Evolutionary conservation across 1,140 invertebrate genomes (phyloP).

Genomic region (Euwallacea fornicatus): DNA sequence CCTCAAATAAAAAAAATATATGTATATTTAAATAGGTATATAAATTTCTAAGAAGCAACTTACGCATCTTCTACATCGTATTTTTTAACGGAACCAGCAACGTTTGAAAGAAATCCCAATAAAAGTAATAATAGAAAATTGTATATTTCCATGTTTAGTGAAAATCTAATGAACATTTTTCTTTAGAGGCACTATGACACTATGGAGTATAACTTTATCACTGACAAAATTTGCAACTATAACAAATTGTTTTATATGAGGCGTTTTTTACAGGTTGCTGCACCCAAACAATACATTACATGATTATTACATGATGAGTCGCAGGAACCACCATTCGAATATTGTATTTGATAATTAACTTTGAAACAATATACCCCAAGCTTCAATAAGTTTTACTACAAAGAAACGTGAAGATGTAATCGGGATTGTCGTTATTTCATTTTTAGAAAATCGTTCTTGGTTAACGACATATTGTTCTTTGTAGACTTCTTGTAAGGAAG

Average conservation of each 20-base stretch:
- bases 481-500: too few species aligned
- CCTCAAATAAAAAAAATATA: conserved; percentile 7
- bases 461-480: background rate
- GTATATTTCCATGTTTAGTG: too few species aligned
- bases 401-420: background rate
- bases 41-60: conserved; percentile 9
- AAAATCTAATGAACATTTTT: too few species aligned
- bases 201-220: too few species aligned
- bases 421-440: background rate
- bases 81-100: conserved; percentile 33
- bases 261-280: conserved; percentile 14
- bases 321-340: background rate
- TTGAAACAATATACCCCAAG: conserved; percentile 8
- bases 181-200: too few species aligned
- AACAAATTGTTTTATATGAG: conserved; percentile 20
- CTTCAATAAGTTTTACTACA: background rate
- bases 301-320: too few species aligned
- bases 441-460: background rate
- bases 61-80: conserved; percentile 41
- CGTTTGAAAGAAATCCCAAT: conserved; percentile 2
- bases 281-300: conserved; percentile 11
- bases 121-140: background rate
- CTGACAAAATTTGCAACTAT: background rate
- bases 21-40: too few species aligned
- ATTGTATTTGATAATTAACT: conserved; percentile 14